Conservation (phyloP, 2,888 invertebrate species). For the Anticlea derivata region DNA sequence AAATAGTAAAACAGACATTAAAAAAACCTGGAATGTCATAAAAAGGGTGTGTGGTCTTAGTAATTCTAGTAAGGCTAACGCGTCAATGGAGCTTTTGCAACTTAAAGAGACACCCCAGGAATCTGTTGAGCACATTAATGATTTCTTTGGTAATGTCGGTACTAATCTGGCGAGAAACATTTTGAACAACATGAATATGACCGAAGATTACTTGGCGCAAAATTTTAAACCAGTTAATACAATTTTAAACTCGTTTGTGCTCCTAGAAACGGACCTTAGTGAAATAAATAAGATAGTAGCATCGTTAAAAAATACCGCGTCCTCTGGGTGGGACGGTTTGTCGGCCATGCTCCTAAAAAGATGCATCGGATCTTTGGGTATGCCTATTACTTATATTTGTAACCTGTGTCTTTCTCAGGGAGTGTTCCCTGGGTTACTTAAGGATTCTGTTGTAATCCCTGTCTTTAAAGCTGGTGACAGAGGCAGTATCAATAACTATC, state of each 20-base stretch:
- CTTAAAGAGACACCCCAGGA: background rate
- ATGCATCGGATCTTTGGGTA: background rate
- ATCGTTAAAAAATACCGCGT: background rate
- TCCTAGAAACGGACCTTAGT: background rate
- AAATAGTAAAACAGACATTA: too few relatives aligned
- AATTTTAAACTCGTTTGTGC: background rate
- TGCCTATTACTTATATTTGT: background rate
- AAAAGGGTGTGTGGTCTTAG: too few relatives aligned
- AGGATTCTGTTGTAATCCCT: background rate
- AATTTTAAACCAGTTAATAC: background rate
- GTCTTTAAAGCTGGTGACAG: background rate
- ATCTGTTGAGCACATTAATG: background rate
- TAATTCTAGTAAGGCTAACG: too few relatives aligned
- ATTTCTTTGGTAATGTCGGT: background rate
- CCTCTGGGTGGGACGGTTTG: background rate
- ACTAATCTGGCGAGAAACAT: background rate
- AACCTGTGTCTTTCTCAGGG: background rate
- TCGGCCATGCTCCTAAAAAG: background rate
- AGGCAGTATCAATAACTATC: background rate
- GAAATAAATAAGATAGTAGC: background rate
- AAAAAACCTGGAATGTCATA: too few relatives aligned
- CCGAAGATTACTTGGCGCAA: background rate
- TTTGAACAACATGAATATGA: background rate
- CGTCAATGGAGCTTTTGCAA: too few relatives aligned
- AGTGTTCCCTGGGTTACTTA: background rate